Evolutionary conservation across 2,888 invertebrate genomes (phyloP).

Genomic region (Dryocosmus kuriphilus): DNA sequence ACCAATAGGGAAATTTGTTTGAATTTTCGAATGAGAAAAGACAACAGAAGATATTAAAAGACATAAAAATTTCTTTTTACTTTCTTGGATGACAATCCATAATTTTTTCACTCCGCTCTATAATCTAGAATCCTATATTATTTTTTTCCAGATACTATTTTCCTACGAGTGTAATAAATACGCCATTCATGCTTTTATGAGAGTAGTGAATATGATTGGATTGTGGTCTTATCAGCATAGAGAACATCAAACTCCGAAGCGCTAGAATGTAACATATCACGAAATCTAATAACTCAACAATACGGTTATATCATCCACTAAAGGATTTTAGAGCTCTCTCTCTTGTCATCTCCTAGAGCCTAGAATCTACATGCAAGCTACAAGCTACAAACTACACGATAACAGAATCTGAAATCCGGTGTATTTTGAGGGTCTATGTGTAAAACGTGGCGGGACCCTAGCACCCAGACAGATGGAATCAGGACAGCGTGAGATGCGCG

Average conservation of each 20-base stretch:
- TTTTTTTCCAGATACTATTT: no score
- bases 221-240: neutral
- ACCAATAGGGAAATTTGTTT: no score
- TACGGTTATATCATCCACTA: neutral
- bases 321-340: neutral
- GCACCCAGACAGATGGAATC: conserved; percentile 69
- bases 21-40: no score
- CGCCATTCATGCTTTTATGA: neutral
- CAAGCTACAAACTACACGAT: neutral
- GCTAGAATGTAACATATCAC: neutral
- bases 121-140: no score
- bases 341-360: neutral
- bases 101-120: no score
- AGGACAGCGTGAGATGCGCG: conserved; percentile 72
- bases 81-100: no score
- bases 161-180: no score
- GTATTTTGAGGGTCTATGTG: conserved; percentile 36
- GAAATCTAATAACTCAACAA: neutral
- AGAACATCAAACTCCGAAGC: neutral
- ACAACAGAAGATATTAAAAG: no score
- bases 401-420: conserved; percentile 25
- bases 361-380: neutral
- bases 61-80: no score
- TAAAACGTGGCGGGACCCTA: conserved; percentile 43
- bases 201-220: neutral